Percentiles rank a stretch among this genome's conserved stretches.
Conservation (phyloP, 2,113 vertebrate genomes). For the Puma concolor region DNA sequence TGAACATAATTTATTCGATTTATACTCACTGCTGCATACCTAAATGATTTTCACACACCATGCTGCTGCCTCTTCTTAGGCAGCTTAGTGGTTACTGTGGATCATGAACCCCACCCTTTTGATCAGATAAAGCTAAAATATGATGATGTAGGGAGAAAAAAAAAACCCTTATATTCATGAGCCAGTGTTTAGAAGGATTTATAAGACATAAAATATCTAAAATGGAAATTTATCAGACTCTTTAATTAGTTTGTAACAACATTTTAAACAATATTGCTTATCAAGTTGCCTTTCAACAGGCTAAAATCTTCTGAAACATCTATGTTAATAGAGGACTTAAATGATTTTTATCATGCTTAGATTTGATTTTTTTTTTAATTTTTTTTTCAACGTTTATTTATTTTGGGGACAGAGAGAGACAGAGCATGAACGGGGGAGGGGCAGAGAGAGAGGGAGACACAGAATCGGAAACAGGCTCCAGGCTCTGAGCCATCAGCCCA, state of each 20-base stretch:
- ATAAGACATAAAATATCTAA: neutral
- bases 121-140: slow-evolving; percentile 83
- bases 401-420: too few relatives aligned
- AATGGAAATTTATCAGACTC: neutral
- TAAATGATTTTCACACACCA: neutral
- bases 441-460: too few relatives aligned
- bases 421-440: too few relatives aligned
- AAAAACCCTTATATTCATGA: neutral
- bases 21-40: neutral
- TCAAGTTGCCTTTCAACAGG: neutral
- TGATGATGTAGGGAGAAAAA: slow-evolving; percentile 24
- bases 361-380: neutral
- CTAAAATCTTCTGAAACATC: neutral
- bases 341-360: neutral
- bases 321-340: neutral
- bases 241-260: neutral
- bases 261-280: neutral
- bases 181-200: slow-evolving; percentile 24
- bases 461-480: too few relatives aligned
- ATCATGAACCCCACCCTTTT: slow-evolving; percentile 83
- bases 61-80: neutral
- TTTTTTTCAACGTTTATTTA: too few relatives aligned
- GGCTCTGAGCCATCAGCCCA: too few relatives aligned
- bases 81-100: slow-evolving; percentile 71
- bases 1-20: neutral